These are phyloP conservation scores for Ochropacha duplaris DNA, from an alignment of 2,888 invertebrate species.

Conservation along the genomic window DNA sequence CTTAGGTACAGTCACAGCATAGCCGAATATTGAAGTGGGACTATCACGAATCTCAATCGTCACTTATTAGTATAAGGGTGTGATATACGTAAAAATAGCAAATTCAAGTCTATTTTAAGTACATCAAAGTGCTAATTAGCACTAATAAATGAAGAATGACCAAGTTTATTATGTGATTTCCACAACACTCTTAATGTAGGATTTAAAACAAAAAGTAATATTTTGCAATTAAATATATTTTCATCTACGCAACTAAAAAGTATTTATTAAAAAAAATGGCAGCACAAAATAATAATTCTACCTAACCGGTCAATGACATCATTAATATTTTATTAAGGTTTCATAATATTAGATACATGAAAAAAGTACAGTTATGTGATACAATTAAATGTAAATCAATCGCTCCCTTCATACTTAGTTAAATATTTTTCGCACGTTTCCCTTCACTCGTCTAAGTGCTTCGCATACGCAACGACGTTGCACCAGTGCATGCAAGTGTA, in stretches of 20 bases:
- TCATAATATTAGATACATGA: conserved; percentile 27
- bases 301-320: conserved; percentile 11
- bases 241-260: neutral
- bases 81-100: conserved; percentile 48
- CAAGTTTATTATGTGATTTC: conserved; percentile 34
- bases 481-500: conserved; percentile 55
- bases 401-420: conserved; percentile 39
- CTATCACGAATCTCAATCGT: neutral
- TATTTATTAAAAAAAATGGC: too few relatives aligned
- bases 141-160: conserved; percentile 34
- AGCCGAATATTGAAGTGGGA: neutral
- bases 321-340: conserved; percentile 7
- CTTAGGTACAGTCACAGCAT: neutral
- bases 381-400: conserved; percentile 39
- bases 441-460: conserved; percentile 23
- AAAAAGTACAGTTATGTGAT: conserved; percentile 50
- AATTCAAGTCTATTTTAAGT: conserved; percentile 34
- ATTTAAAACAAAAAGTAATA: too few relatives aligned
- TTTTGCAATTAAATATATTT: too few relatives aligned
- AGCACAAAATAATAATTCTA: neutral
- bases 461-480: conserved; percentile 50
- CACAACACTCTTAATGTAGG: neutral
- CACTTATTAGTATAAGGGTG: conserved; percentile 27
- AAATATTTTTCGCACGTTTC: conserved; percentile 51
- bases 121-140: conserved; percentile 18